phyloP scores from a whole-genome alignment of 2,888 invertebrate genomes.

The Isoperla grammatica region DNA sequence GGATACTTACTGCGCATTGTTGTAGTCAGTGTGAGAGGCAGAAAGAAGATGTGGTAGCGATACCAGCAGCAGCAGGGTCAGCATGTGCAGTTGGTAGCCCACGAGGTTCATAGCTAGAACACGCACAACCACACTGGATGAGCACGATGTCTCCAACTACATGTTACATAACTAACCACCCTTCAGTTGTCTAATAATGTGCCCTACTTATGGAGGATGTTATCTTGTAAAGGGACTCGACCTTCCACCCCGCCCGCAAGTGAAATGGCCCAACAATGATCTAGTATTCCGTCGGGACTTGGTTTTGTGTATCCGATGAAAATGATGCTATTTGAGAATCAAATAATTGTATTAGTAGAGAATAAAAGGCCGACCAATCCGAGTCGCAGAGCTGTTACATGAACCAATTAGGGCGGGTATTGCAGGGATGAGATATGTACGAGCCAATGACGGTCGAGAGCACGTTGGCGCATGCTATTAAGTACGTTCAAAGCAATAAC shows the following conservation, averaged over 20 bases:
- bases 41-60: not conserved
- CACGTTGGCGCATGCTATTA: constrained; percentile 1
- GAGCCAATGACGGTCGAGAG: constrained; percentile 1
- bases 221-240: no score
- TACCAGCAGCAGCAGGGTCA: not conserved
- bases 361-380: constrained; percentile 8
- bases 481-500: not conserved
- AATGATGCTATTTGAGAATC: not conserved
- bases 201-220: no score
- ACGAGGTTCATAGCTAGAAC: no score
- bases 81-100: not conserved
- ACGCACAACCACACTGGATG: no score
- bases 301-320: no score
- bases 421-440: not conserved
- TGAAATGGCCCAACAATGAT: no score
- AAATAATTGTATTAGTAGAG: not conserved
- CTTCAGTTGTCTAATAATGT: no score
- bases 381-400: no score
- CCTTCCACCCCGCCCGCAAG: no score
- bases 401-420: not conserved
- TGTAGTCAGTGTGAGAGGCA: not conserved
- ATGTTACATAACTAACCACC: no score
- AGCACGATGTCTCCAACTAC: no score
- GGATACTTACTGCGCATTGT: constrained; percentile 9
- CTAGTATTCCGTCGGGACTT: no score